Conservation (phyloP, 2,888 invertebrate genomes). For the Metellina segmentata region DNA sequence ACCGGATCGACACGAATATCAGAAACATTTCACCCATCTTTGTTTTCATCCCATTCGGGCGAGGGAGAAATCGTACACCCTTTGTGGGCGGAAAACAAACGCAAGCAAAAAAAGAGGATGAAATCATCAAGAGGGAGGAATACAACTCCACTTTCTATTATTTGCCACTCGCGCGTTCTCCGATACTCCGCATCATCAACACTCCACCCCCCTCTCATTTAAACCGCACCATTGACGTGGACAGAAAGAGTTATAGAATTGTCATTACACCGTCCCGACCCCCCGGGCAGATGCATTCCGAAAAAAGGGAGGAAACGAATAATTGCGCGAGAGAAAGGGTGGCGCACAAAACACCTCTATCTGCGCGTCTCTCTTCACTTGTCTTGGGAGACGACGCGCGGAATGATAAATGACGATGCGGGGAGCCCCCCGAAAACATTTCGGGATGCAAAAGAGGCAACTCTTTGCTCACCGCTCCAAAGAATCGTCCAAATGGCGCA, state of each 20-base stretch:
- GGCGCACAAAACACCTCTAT: slow-evolving; percentile 58
- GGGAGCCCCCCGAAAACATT: slow-evolving; percentile 36
- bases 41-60: background rate
- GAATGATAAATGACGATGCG: slow-evolving; percentile 59
- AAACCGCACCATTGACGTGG: background rate
- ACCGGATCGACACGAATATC: background rate
- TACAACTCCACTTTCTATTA: slow-evolving; percentile 42
- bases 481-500: slow-evolving; percentile 74
- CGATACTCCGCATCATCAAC: slow-evolving; percentile 44
- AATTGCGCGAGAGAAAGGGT: slow-evolving; percentile 17
- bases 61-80: background rate
- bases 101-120: slow-evolving; percentile 3
- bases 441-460: slow-evolving; percentile 30
- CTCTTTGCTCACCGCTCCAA: slow-evolving; percentile 47
- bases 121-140: background rate
- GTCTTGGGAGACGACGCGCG: too few relatives aligned
- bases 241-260: slow-evolving; percentile 70
- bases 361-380: slow-evolving; percentile 49
- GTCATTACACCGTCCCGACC: slow-evolving; percentile 57
- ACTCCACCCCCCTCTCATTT: slow-evolving; percentile 18
- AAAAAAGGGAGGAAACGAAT: slow-evolving; percentile 1
- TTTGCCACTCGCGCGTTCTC: slow-evolving; percentile 21
- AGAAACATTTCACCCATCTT: background rate
- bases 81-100: background rate
- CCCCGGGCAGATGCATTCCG: background rate